Evolutionary conservation across 2,797 vertebrate genomes (phyloP), one percentile per base, ranked within the genome.

Genomic region (Kryptolebias ocellatus): DNA sequence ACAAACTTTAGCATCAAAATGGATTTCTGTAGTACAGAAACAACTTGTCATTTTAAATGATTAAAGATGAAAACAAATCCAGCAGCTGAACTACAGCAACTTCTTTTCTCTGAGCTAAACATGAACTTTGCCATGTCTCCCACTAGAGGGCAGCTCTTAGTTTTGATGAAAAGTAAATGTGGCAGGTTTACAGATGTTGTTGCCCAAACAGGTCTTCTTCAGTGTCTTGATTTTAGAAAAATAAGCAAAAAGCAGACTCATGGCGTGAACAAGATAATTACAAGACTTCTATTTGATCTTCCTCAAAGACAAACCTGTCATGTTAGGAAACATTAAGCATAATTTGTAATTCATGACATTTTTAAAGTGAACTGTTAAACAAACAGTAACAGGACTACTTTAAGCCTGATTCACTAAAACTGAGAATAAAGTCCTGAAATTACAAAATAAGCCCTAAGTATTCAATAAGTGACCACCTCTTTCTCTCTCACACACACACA

Each of bases 71-170:
- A 39, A 49, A 1, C 10, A 49, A 64, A 69, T 67, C 51, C 29
- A 59, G 39, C 75, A 79, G 74, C 67, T 78, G 62, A 72, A 53
- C 49, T 57, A 28, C 1, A 70, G 44, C 53, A 66, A 28, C 39
- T 52, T 29, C 7, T 54, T 15, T 46, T 18, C 16, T 9, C 14
- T 45, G 42, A 15, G n/a, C 14, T 46, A 6, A 17, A 11, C 39
- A 20, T 39, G 5, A 29, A 28, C 6, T 20, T 18, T 27, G 47
- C 64, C 62, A 61, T 53, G 67, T 55, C 28, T 72, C 4, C 78
- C 85, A 83, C 59, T 63, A 89, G 86, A 72, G 85, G 83, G 87
- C 84, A 87, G 69, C 15, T 76, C 29, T 16, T 29, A 16, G 42
- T 42, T 4, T 15, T 56, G 5, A 10, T n/a, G n/a, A 42, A 29